Conservation (phyloP, 2,797 vertebrate genomes). For the Poeciliopsis paucimaculata region DNA sequence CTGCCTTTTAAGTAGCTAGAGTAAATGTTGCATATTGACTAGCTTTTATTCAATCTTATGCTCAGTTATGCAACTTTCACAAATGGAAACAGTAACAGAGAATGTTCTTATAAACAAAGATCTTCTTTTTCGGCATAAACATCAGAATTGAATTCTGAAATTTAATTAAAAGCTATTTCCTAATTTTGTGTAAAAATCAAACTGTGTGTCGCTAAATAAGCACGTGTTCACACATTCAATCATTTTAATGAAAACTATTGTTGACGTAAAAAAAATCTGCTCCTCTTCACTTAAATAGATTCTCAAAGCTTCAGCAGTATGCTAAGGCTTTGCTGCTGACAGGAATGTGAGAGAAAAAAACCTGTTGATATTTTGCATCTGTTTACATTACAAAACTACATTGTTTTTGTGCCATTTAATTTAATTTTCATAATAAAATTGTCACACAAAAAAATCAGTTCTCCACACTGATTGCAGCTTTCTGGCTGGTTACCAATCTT, state of each 20-base stretch:
- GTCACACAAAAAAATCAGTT: not conserved
- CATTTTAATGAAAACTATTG: too few species aligned
- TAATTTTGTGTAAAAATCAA: too few species aligned
- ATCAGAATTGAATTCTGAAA: not conserved
- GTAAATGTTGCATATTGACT: not conserved
- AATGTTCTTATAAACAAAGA: not conserved
- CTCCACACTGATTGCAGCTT: not conserved
- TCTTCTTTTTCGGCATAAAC: not conserved
- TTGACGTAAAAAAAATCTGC: too few species aligned
- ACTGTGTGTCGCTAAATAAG: too few species aligned
- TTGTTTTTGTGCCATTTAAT: not conserved
- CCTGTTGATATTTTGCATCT: too few species aligned
- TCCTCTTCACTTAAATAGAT: too few species aligned
- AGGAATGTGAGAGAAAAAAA: too few species aligned
- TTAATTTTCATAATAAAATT: not conserved
- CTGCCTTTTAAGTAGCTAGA: not conserved
- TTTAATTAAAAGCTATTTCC: too few species aligned
- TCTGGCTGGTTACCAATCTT: not conserved
- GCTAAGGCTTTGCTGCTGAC: too few species aligned
- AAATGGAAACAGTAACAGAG: not conserved
- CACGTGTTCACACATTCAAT: too few species aligned
- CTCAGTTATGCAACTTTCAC: not conserved
- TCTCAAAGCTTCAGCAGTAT: too few species aligned
- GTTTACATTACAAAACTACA: not conserved
- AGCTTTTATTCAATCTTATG: not conserved